Evolutionary conservation across 1,140 invertebrate species (phyloP), one percentile per base, ranked within the genome.

Genomic region (Scaptodrosophila lebanonensis): DNA sequence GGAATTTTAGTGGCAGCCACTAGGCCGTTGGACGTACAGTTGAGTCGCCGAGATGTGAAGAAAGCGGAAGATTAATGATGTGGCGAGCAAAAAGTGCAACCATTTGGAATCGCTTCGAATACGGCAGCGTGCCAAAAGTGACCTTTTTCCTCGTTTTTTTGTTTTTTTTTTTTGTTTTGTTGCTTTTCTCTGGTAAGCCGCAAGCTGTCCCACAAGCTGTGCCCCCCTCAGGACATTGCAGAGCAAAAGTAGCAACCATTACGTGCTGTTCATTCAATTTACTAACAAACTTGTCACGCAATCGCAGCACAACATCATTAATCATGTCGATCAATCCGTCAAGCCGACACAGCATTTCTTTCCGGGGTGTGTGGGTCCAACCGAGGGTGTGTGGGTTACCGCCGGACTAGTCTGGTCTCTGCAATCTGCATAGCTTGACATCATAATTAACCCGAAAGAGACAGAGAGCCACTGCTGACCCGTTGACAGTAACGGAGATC

Each of bases 211-310:
- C 16, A 53, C 60, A 69, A 79, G 56, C 63, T 54, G 68, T 56
- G 61, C n/a, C n/a, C n/a, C n/a, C 8, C 8, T 45, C 17, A 27
- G 18, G 35, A 56, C 8, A 22, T 32, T 22, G 29, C 13, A 33
- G 39, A 42, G 15, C 13, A 29, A 53, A 33, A 33, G n/a, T n/a
- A 43, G 17, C 1, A 11, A 42, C 38, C 45, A 48, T 16, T 25
- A 50, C 25, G 11, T 16, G 22, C 47, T 59, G 59, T 47, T 63
- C 49, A 63, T 66, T 72, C 61, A 68, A 75, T 69, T 62, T 69
- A 71, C 72, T 79, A 77, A 77, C 72, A 77, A 77, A 77, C 73
- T 77, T 77, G 72, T 79, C 72, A 77, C 72, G 72, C 73, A 72
- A 79, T 65, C 71, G 52, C 48, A 63, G 18, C 33, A 16, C 22